Evolutionary conservation across 1,140 invertebrate species (phyloP), one percentile per base, ranked within the genome.

Genomic region (Drosophila leontia): DNA sequence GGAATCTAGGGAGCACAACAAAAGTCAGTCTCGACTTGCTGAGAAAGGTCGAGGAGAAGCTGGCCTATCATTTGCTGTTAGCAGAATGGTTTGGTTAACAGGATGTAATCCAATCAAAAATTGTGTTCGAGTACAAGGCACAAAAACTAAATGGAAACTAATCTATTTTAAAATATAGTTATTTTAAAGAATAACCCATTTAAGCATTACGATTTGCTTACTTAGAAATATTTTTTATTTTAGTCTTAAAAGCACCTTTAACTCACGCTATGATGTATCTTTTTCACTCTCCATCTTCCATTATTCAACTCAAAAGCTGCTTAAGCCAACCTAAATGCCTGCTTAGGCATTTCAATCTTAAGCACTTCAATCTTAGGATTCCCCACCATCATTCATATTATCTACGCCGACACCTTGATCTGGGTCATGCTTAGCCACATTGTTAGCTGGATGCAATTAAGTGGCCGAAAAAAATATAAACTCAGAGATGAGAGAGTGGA

Each of bases 401-500:
- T 75, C 58, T 56, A 41, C 41, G 19, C 32, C 37, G 58, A 51
- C 71, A 63, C 58, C 71, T 60, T 32, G 19, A 75, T 75, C 70
- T 75, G 70, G 71, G 71, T 75, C 71, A 75, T 55, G 69, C 70
- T 56, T 75, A 75, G 57, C 48, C 71, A 75, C 71, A 75, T 71
- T 72, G 70, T 72, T 51, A 60, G 70, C 63, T 79, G 75, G 64
- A 61, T 82, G 75, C 80, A 70, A 80, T 79, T 67, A 69, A 59
- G 48, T 62, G 71, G 57, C 57, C 44, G 50, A 53, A 60, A 32
- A 50, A 11, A 50, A 55, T 11, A 29, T 17, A 29, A 45, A 69
- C 42, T 35, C 17, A 29, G 56, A 64, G 41, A 64, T 42, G 78
- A 70, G 76, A 55, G 76, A 80, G 76, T 32, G 63, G 74, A 81